Percentiles rank a stretch among this genome's conserved stretches.
Conservation (phyloP, 92 coral and sea anemone genomes). For the Plumapathes pennacea region DNA sequence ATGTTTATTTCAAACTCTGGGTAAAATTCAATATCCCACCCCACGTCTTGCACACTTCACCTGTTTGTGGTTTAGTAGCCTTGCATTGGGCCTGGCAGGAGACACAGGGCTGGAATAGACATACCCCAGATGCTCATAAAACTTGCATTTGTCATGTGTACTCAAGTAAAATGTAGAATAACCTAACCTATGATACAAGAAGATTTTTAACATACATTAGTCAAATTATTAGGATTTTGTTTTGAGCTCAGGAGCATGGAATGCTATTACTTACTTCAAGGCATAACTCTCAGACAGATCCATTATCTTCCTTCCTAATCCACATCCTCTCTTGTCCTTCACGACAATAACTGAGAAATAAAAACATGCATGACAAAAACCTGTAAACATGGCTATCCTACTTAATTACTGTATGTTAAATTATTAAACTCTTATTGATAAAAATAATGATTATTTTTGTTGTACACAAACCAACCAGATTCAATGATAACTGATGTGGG, state of each 20-base stretch:
- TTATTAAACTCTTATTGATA: not conserved
- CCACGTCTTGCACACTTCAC: conserved; percentile 18
- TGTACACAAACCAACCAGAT: conserved; percentile 54
- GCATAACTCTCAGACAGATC: conserved; percentile 69
- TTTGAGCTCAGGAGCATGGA: not conserved
- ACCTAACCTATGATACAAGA: conserved; percentile 54
- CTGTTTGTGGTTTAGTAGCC: conserved; percentile 61
- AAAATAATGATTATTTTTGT: not conserved
- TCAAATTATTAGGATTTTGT: not conserved
- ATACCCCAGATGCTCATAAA: conserved; percentile 91
- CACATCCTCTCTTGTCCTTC: conserved; percentile 69
- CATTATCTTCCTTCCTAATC: conserved; percentile 89
- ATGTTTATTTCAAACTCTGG: not conserved
- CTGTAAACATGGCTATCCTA: not conserved
- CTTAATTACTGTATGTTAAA: not conserved
- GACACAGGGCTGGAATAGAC: conserved; percentile 67
- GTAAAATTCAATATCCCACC: not conserved
- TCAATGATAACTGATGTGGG: conserved; percentile 60
- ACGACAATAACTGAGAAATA: conserved; percentile 60
- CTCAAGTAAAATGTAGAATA: conserved; percentile 58
- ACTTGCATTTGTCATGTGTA: conserved; percentile 78
- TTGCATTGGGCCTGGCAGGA: conserved; percentile 63
- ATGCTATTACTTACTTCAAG: conserved; percentile 40
- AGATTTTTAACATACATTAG: not conserved
- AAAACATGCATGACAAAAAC: not conserved